Evolutionary conservation across 2,888 invertebrate species (phyloP).

Genomic region (Agrenia bidenticulata): DNA sequence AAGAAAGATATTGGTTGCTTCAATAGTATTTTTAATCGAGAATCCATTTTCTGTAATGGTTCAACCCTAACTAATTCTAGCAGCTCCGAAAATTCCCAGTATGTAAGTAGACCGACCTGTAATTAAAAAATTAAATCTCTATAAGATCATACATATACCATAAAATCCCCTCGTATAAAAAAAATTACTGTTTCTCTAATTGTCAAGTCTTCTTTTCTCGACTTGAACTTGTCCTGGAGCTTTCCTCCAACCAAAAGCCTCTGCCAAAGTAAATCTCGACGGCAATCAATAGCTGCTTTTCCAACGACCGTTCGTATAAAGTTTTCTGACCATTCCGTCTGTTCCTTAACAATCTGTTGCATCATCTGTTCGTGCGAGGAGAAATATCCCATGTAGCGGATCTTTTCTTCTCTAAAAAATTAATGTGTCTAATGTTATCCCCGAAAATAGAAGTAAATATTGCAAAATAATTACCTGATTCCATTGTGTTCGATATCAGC

Average conservation of each 20-base stretch:
- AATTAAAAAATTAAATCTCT: too few species aligned
- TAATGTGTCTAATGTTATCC: too few species aligned
- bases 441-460: too few species aligned
- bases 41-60: constrained; percentile 63
- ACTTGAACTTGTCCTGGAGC: constrained; percentile 47
- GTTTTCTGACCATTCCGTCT: constrained; percentile 61
- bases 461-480: too few species aligned
- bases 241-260: constrained; percentile 60
- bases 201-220: constrained; percentile 53
- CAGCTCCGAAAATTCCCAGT: constrained; percentile 67
- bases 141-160: background rate
- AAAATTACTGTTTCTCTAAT: constrained; percentile 41
- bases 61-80: constrained; percentile 63
- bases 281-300: constrained; percentile 67
- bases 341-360: constrained; percentile 64
- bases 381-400: constrained; percentile 71
- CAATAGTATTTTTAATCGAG: constrained; percentile 62
- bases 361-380: constrained; percentile 68
- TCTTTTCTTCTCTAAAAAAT: constrained; percentile 61
- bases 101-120: constrained; percentile 58
- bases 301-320: constrained; percentile 66
- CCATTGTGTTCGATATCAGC: too few species aligned
- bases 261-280: constrained; percentile 71
- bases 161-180: too few species aligned
- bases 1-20: constrained; percentile 68